These are phyloP conservation scores for Phortica okadai DNA, from an alignment of 2,888 invertebrate genomes.

Conservation along the genomic window DNA sequence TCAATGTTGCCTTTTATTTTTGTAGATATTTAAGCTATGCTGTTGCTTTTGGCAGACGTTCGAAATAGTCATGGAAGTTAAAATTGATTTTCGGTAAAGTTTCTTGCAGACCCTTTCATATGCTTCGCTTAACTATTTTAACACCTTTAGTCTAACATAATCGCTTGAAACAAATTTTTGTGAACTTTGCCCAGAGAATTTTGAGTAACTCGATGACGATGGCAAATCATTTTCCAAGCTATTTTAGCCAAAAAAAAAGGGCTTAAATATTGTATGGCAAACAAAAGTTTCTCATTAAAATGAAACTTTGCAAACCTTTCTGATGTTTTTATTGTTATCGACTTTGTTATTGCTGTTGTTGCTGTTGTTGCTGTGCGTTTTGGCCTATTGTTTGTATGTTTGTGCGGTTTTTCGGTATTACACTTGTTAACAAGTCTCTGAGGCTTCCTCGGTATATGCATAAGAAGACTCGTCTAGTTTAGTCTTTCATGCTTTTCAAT, in stretches of 20 bases:
- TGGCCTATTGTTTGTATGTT: not conserved
- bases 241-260: conserved; percentile 15
- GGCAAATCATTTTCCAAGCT: conserved; percentile 6
- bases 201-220: not conserved
- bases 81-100: conserved; percentile 11
- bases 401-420: conserved; percentile 19
- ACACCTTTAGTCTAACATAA: conserved; percentile 11
- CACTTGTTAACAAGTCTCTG: conserved; percentile 30
- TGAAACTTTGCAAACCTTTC: conserved; percentile 58
- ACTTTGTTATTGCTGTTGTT: conserved; percentile 33
- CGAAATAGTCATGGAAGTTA: not conserved
- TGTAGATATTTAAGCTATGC: conserved; percentile 31
- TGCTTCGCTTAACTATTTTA: conserved; percentile 17
- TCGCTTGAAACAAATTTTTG: conserved; percentile 49
- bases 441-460: not conserved
- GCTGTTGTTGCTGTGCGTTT: conserved; percentile 32
- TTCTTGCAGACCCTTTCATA: not conserved
- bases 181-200: not conserved
- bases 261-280: conserved; percentile 46
- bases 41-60: conserved; percentile 13
- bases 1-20: conserved; percentile 22
- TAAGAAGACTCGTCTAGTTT: too few relatives aligned
- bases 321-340: conserved; percentile 34
- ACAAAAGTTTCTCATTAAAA: conserved; percentile 70
- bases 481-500: not conserved